These are phyloP conservation scores for Hemitrygon akajei DNA, from an alignment of 2,797 vertebrate species.

Conservation along the genomic window DNA sequence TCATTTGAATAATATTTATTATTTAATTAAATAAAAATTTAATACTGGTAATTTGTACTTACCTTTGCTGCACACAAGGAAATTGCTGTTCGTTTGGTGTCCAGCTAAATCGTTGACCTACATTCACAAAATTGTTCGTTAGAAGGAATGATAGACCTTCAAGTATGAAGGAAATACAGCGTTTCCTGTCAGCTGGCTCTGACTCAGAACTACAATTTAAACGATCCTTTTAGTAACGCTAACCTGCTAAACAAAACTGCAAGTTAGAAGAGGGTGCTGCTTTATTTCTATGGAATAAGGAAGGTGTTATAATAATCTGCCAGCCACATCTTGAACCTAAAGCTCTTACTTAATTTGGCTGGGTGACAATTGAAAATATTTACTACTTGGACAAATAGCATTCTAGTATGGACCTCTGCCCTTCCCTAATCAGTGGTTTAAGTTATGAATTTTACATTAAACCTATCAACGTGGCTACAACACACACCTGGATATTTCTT, in stretches of 20 bases:
- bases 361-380: not conserved
- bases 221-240: not conserved
- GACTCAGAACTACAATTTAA: not conserved
- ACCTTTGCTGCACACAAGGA: not conserved
- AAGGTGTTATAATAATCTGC: not conserved
- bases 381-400: too few species aligned
- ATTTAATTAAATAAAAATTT: not conserved
- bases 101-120: not conserved
- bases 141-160: not conserved
- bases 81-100: not conserved
- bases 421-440: not conserved
- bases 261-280: not conserved
- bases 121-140: not conserved
- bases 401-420: not conserved
- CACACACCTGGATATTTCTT: not conserved
- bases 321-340: not conserved
- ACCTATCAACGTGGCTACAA: not conserved
- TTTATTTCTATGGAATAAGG: not conserved
- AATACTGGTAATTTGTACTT: not conserved
- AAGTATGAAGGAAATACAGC: not conserved
- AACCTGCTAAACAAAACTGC: not conserved
- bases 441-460: not conserved
- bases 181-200: not conserved
- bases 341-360: not conserved
- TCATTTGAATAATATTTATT: not conserved